Evolutionary conservation across 2,113 vertebrate species (phyloP).

Genomic region (Tiliqua scincoides): DNA sequence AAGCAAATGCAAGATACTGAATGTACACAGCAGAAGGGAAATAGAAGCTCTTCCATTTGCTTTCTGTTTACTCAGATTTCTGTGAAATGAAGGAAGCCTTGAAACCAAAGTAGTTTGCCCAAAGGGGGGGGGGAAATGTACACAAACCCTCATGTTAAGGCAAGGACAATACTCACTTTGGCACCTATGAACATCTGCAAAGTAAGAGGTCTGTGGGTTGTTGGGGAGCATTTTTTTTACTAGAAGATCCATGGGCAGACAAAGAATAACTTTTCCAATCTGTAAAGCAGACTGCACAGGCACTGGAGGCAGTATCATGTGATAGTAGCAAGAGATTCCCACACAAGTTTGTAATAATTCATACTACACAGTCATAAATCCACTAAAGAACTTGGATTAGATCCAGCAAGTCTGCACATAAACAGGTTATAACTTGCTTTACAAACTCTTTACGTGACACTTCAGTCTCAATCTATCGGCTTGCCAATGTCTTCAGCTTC

Average conservation of each 20-base stretch:
- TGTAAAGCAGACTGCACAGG: conserved; percentile 18
- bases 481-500: background rate
- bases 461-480: background rate
- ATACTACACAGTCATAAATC: conserved; percentile 58
- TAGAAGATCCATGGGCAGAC: background rate
- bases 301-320: conserved; percentile 30
- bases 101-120: background rate
- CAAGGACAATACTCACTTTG: background rate
- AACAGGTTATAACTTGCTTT: conserved; percentile 42
- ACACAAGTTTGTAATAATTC: conserved; percentile 50
- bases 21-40: background rate
- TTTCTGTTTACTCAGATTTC: conserved; percentile 2
- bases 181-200: background rate
- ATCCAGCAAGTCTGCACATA: conserved; percentile 22
- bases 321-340: conserved; percentile 23
- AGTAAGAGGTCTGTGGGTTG: background rate
- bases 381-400: conserved; percentile 52
- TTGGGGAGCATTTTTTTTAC: background rate
- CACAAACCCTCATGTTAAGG: background rate
- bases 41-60: background rate
- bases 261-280: background rate
- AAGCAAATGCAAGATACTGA: background rate
- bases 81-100: background rate
- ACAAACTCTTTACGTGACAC: conserved; percentile 23
- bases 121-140: background rate